phyloP scores from a whole-genome alignment of 1,140 invertebrate genomes.

The Platyscapa corneri region DNA sequence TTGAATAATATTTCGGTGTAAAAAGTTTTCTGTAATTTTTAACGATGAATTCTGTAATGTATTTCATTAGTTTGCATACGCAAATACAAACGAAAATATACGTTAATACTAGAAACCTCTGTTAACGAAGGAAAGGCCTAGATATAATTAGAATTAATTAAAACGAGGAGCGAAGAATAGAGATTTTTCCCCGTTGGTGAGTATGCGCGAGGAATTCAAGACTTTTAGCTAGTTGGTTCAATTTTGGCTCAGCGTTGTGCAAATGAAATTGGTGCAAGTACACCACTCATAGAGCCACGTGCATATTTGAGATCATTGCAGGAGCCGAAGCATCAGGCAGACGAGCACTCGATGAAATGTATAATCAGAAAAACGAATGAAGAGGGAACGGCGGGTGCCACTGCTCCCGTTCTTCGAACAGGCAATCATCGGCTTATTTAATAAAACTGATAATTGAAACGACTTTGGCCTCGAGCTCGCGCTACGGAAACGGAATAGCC shows the following conservation, averaged over 20 bases:
- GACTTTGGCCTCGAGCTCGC: constrained; percentile 50
- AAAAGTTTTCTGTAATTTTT: not conserved
- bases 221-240: too few relatives aligned
- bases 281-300: not conserved
- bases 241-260: not conserved
- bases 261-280: constrained; percentile 11
- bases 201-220: too few relatives aligned
- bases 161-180: too few relatives aligned
- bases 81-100: too few relatives aligned
- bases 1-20: not conserved
- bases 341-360: not conserved
- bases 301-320: not conserved
- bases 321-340: not conserved
- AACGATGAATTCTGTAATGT: not conserved
- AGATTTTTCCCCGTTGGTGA: too few relatives aligned
- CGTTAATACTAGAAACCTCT: too few relatives aligned
- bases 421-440: constrained; percentile 71
- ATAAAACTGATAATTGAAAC: constrained; percentile 68
- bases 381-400: not conserved
- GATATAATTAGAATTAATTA: too few relatives aligned
- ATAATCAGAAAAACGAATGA: constrained; percentile 15
- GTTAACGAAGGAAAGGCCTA: too few relatives aligned
- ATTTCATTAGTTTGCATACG: too few relatives aligned
- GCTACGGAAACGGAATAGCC: constrained; percentile 56
- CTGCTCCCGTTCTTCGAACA: constrained; percentile 57